Evolutionary conservation across 30 jellyfish, hydroid and myxozoan genomes (phyloP), one percentile per base, ranked within the genome.

Genomic region (Catostylus mosaicus): DNA sequence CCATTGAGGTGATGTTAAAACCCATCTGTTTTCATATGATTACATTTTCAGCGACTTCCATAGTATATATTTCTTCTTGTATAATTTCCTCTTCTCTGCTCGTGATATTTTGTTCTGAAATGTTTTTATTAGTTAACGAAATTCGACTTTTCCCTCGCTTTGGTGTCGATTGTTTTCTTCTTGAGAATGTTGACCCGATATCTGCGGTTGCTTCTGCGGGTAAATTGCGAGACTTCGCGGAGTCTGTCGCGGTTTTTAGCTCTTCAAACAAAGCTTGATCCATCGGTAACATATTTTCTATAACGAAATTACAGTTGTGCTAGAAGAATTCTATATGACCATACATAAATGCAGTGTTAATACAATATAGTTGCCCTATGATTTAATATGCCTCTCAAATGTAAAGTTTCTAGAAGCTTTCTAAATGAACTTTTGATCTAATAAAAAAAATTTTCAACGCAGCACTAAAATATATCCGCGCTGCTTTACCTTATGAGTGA

Each of bases 231-330:
- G 71, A 59, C 19, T 23, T 22, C 1, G 8, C 36, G 12, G 34
- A 34, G 18, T 38, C 63, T 22, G 40, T 68, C 27, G 80, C 63
- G 31, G 54, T 3, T 12, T 48, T 20, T 8, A 82, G 62, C 43
- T 68, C 92, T 14, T 59, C 86, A 33, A 82, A 16, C 73, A 82
- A 32, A 12, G 92, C 92, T 5, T 82, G 77, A 46, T 82, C 86
- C 92, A 82, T 71, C 2, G 92, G 92, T 6, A 82, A 78, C 86
- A 82, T 82, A 31, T 82, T 57, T 38, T 69, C 92, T 79, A 27
- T 59, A 27, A 50, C 20, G 24, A 50, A 5, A 50, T 10, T 16
- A 50, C 2, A n/a, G n/a, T n/a, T n/a, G n/a, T n/a, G n/a, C n/a
- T n/a, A n/a, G n/a, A n/a, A n/a, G n/a, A n/a, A n/a, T n/a, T n/a